A percentile compares a stretch with the other conserved stretches of the same genome.
Evolutionary conservation across 2,797 vertebrate genomes (phyloP).

Genomic region (Alca torda): DNA sequence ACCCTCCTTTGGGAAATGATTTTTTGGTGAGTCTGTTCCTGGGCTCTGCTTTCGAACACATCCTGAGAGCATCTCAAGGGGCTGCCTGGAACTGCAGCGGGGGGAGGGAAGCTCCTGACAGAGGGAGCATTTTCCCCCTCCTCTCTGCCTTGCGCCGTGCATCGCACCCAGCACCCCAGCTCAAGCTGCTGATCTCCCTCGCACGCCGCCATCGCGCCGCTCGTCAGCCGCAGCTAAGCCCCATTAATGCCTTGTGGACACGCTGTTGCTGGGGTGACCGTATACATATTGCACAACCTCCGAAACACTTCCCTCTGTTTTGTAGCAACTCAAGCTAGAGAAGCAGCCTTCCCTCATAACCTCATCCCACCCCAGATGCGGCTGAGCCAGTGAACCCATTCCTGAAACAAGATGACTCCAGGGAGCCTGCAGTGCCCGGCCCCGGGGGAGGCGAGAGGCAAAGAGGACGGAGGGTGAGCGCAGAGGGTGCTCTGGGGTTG

Average conservation of each 20-base stretch:
- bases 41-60: background rate
- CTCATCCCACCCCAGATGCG: constrained; percentile 5
- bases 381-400: background rate
- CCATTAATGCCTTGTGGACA: background rate
- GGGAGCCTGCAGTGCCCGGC: background rate
- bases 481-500: background rate
- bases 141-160: background rate
- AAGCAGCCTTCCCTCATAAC: constrained; percentile 8
- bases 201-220: background rate
- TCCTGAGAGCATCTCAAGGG: background rate
- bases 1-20: background rate
- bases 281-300: constrained; percentile 58
- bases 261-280: constrained; percentile 37
- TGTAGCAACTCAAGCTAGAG: constrained; percentile 52
- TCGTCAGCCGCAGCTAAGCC: background rate
- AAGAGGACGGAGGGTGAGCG: background rate
- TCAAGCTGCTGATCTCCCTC: rapidly evolving
- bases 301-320: constrained; percentile 59
- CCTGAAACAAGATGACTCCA: background rate
- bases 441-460: background rate
- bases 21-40: background rate
- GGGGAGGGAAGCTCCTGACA: background rate
- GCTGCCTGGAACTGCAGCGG: background rate
- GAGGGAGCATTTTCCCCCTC: background rate
- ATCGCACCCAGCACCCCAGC: rapidly evolving